These are phyloP conservation scores for Cephus cinctus DNA, from an alignment of 1,140 invertebrate species.

Conservation along the genomic window DNA sequence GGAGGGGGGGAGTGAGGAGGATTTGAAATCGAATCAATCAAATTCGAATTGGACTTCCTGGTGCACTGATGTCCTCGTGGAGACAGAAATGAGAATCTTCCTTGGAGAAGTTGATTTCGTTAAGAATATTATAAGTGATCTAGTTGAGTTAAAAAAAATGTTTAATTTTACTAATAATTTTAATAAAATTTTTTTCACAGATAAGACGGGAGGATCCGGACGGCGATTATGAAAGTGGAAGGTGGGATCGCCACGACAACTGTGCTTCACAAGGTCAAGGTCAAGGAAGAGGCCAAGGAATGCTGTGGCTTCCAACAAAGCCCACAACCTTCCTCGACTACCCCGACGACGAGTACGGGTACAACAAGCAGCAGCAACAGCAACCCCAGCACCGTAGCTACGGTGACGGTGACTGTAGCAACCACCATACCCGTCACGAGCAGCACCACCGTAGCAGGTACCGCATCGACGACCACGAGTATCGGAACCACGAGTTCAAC, in stretches of 20 bases:
- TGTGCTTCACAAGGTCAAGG: constrained; percentile 46
- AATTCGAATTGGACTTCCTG: constrained; percentile 36
- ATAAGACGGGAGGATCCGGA: too few relatives aligned
- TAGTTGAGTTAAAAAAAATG: too few relatives aligned
- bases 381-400: constrained; percentile 18
- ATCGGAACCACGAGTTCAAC: constrained; percentile 20
- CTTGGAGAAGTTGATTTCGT: too few relatives aligned
- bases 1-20: too few relatives aligned
- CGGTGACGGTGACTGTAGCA: constrained; percentile 15
- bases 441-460: constrained; percentile 8
- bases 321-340: constrained; percentile 19
- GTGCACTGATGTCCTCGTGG: too few relatives aligned
- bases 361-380: constrained; percentile 13
- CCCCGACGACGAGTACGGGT: constrained; percentile 7
- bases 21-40: constrained; percentile 52
- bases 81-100: too few relatives aligned
- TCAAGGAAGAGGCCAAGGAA: constrained; percentile 51
- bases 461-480: constrained; percentile 15
- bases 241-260: constrained; percentile 34
- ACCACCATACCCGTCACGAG: constrained; percentile 11
- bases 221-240: constrained; percentile 50
- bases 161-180: too few relatives aligned
- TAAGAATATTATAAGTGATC: too few relatives aligned
- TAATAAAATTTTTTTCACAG: too few relatives aligned
- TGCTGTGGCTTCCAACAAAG: constrained; percentile 33